Conservation (phyloP, 64 coral and sea anemone genomes). For the Montipora sp. region DNA sequence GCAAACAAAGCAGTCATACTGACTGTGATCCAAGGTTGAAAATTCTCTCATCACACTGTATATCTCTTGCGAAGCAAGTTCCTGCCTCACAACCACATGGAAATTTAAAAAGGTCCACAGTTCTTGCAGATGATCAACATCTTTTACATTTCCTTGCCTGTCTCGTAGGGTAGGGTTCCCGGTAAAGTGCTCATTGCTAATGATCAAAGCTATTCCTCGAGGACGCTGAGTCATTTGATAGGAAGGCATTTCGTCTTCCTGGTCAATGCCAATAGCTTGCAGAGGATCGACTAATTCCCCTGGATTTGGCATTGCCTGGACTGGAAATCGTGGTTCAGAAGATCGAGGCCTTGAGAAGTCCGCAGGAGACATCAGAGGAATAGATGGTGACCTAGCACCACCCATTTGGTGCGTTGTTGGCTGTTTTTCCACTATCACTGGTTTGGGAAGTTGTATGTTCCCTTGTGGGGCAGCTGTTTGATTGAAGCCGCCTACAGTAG, state of each 20-base stretch:
- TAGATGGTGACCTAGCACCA: not conserved
- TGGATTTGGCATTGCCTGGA: slow-evolving; percentile 36
- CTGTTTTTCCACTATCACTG: not conserved
- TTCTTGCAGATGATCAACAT: slow-evolving; percentile 65
- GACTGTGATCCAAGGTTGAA: slow-evolving; percentile 53
- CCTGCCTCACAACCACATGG: not conserved
- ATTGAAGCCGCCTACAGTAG: not conserved
- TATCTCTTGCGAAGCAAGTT: slow-evolving; percentile 66
- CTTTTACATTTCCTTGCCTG: slow-evolving; percentile 70
- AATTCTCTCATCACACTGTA: slow-evolving; percentile 62
- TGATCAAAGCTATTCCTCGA: slow-evolving; percentile 81
- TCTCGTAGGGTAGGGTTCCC: slow-evolving; percentile 26
- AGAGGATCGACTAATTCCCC: slow-evolving; percentile 34
- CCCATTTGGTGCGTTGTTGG: slow-evolving; percentile 35
- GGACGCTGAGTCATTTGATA: slow-evolving; percentile 73
- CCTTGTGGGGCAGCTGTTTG: too few relatives aligned
- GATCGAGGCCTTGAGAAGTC: not conserved
- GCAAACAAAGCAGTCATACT: slow-evolving; percentile 86
- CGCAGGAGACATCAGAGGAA: slow-evolving; percentile 16
- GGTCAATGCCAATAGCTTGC: slow-evolving; percentile 27
- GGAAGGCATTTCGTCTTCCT: slow-evolving; percentile 74
- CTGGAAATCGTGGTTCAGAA: slow-evolving; percentile 51
- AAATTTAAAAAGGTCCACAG: slow-evolving; percentile 87
- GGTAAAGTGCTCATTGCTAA: slow-evolving; percentile 77
- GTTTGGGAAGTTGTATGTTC: not conserved